phyloP scores from a whole-genome alignment of 2,888 invertebrate genomes.

The Pasiphila rectangulata region DNA sequence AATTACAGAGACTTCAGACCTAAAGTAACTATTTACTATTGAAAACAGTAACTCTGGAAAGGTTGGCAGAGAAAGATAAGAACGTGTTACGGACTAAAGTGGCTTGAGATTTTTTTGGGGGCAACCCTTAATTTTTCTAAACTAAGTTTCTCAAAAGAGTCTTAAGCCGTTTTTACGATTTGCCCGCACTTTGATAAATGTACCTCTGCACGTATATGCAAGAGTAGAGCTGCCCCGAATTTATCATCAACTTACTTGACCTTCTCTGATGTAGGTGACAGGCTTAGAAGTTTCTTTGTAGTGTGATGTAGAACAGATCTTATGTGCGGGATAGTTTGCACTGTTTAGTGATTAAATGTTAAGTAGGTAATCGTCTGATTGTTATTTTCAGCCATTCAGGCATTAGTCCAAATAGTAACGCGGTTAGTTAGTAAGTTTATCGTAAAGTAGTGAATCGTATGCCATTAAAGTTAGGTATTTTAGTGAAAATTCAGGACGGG shows the following conservation, averaged over 20 bases:
- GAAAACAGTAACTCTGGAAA: too few relatives aligned
- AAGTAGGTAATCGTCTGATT: constrained; percentile 64
- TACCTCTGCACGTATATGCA: too few relatives aligned
- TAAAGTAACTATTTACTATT: too few relatives aligned
- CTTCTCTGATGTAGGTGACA: too few relatives aligned
- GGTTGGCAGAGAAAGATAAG: too few relatives aligned
- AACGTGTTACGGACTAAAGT: too few relatives aligned
- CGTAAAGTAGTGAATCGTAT: constrained; percentile 72
- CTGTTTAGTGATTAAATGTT: constrained; percentile 45
- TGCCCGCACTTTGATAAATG: background rate
- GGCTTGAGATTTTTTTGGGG: too few relatives aligned
- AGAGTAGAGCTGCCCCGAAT: background rate
- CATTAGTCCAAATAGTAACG: constrained; percentile 68
- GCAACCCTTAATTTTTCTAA: too few relatives aligned
- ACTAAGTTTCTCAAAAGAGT: too few relatives aligned
- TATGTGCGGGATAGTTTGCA: constrained; percentile 10
- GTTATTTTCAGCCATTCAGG: constrained; percentile 51
- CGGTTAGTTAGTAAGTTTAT: constrained; percentile 66
- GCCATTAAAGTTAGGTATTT: constrained; percentile 74
- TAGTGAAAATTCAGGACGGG: constrained; percentile 70
- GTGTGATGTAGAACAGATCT: constrained; percentile 2
- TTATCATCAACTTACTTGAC: too few relatives aligned
- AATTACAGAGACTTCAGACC: too few relatives aligned
- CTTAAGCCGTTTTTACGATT: too few relatives aligned
- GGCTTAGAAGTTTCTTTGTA: background rate